Evolutionary conservation across 2,113 vertebrate species (phyloP).

Genomic region (Clarias gariepinus): DNA sequence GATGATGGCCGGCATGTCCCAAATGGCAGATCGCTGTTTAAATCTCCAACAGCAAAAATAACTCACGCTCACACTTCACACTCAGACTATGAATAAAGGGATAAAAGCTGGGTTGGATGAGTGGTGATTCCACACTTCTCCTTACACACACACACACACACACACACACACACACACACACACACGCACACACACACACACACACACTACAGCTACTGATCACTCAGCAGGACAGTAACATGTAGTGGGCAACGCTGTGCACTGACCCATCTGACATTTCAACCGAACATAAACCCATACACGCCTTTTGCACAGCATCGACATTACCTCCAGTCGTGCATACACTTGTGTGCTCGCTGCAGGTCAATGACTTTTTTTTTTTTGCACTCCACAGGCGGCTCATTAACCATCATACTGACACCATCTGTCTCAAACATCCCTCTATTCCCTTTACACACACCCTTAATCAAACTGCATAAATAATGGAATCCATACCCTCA

Average conservation of each 20-base stretch:
- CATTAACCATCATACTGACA: constrained; percentile 38
- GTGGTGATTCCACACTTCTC: constrained; percentile 34
- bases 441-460: neutral
- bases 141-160: constrained; percentile 14
- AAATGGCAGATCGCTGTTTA: constrained; percentile 75
- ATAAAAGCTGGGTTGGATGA: constrained; percentile 51
- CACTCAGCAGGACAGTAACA: neutral
- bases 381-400: constrained; percentile 5
- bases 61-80: constrained; percentile 59
- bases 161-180: constrained; percentile 46
- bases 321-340: constrained; percentile 1
- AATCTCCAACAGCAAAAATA: constrained; percentile 70
- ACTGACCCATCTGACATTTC: constrained; percentile 64
- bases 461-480: neutral
- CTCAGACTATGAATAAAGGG: constrained; percentile 36
- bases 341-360: neutral
- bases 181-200: constrained; percentile 30
- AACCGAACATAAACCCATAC: constrained; percentile 50
- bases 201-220: constrained; percentile 24
- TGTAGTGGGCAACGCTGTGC: neutral
- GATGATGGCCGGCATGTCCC: constrained; percentile 69
- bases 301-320: neutral
- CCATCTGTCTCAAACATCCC: constrained; percentile 26
- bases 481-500: neutral
- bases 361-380: constrained; percentile 9